phyloP scores from a whole-genome alignment of 1,140 invertebrate genomes.

The Lepidurus arcticus region DNA sequence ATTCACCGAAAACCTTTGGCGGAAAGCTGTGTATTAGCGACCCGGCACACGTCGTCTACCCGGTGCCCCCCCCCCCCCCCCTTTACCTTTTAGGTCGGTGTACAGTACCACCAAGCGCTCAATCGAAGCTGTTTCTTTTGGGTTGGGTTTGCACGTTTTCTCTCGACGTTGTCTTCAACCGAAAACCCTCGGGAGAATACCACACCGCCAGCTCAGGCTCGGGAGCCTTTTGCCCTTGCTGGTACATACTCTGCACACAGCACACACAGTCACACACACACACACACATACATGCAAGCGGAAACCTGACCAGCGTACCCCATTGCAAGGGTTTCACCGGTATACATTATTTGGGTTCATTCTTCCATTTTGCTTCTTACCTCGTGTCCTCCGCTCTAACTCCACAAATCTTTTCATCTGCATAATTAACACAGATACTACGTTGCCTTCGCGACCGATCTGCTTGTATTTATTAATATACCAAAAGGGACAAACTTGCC shows the following conservation, averaged over 20 bases:
- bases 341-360: too few relatives aligned
- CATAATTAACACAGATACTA: not conserved
- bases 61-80: not conserved
- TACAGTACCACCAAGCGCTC: not conserved
- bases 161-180: not conserved
- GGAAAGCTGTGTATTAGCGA: not conserved
- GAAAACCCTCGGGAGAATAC: not conserved
- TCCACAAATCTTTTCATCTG: not conserved
- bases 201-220: not conserved
- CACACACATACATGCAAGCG: not conserved
- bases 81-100: not conserved
- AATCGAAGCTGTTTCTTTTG: not conserved
- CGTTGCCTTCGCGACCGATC: constrained; percentile 8
- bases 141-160: not conserved
- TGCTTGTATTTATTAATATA: not conserved
- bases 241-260: too few relatives aligned
- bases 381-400: not conserved
- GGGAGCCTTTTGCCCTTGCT: too few relatives aligned
- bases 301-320: constrained; percentile 16
- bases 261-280: not conserved
- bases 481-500: not conserved
- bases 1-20: too few relatives aligned
- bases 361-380: not conserved
- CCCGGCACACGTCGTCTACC: not conserved
- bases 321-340: not conserved